Percentiles rank a stretch among this genome's conserved stretches.
Evolutionary conservation across 2,888 invertebrate genomes (phyloP).

Genomic region (Lasioglossum zephyrum): DNA sequence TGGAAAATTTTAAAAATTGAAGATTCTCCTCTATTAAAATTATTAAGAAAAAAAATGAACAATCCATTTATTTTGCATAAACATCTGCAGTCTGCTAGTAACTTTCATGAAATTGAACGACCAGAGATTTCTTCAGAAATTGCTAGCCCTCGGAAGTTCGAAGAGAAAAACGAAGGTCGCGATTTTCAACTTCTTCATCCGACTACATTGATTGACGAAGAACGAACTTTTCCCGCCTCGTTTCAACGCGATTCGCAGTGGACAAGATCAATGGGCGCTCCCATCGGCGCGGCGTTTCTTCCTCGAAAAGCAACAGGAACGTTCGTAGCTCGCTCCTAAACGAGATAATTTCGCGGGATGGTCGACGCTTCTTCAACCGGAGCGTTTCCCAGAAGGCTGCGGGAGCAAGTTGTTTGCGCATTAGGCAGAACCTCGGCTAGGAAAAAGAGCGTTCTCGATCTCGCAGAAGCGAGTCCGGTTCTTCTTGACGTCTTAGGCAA

Average conservation of each 20-base stretch:
- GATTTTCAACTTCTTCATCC: too few species aligned
- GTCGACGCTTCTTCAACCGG: neutral
- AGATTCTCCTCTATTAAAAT: too few species aligned
- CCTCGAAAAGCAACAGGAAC: conserved; percentile 2
- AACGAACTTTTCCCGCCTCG: neutral
- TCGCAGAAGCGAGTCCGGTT: conserved; percentile 10
- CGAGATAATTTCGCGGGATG: conserved; percentile 24
- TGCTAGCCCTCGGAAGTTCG: too few species aligned
- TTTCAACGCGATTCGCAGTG: neutral
- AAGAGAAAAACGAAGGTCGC: too few species aligned
- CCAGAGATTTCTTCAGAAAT: too few species aligned
- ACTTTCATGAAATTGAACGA: too few species aligned
- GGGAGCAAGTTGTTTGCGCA: conserved; percentile 31
- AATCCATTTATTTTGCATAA: too few species aligned
- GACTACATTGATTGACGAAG: neutral
- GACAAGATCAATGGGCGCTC: neutral
- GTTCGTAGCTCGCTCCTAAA: neutral
- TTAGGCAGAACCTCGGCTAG: conserved; percentile 2
- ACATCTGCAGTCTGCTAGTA: too few species aligned
- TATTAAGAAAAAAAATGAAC: too few species aligned
- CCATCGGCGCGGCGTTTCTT: neutral
- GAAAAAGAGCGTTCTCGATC: conserved; percentile 15
- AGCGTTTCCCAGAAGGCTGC: conserved; percentile 29
- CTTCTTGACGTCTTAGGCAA: neutral
- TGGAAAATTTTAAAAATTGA: too few species aligned